Evolutionary conservation across 2,113 vertebrate genomes (phyloP).

Genomic region (Pelecanus crispus): DNA sequence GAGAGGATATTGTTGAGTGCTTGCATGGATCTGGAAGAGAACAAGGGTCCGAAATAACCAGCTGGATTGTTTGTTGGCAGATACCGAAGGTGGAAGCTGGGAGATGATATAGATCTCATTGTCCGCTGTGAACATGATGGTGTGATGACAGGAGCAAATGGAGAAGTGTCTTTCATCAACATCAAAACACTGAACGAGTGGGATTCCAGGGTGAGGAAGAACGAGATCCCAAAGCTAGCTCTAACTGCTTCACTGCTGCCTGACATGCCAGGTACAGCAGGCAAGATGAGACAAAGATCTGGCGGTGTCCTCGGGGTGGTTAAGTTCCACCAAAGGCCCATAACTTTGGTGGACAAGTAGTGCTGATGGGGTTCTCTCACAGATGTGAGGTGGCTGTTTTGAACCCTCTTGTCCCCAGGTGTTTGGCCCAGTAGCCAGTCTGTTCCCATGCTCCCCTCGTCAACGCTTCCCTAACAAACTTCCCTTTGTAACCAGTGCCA

Average conservation of each 20-base stretch:
- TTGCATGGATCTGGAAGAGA: background rate
- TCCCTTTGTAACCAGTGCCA: background rate
- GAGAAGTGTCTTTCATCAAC: constrained; percentile 97
- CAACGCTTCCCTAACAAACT: background rate
- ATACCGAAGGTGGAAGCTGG: constrained; percentile 97
- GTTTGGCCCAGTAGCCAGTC: background rate
- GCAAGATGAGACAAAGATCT: background rate
- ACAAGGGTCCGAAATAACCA: background rate
- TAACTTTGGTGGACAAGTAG: background rate
- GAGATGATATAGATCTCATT: constrained; percentile 96
- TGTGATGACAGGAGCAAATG: constrained; percentile 96
- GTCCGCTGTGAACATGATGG: constrained; percentile 97
- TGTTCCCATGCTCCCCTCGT: background rate
- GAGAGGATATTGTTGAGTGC: background rate
- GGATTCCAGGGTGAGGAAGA: constrained; percentile 90
- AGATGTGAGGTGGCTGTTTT: background rate
- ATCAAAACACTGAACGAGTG: constrained; percentile 98
- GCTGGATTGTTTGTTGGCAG: constrained; percentile 50
- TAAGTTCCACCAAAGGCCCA: background rate
- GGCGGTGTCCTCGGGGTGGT: rapidly evolving
- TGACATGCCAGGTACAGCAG: constrained; percentile 20
- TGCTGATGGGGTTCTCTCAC: background rate
- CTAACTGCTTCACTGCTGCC: constrained; percentile 35
- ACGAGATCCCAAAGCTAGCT: background rate
- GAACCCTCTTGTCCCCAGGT: background rate